Evolutionary conservation across 2,888 invertebrate species (phyloP), one percentile per base, ranked within the genome.

Genomic region (Seira sanloemensis): DNA sequence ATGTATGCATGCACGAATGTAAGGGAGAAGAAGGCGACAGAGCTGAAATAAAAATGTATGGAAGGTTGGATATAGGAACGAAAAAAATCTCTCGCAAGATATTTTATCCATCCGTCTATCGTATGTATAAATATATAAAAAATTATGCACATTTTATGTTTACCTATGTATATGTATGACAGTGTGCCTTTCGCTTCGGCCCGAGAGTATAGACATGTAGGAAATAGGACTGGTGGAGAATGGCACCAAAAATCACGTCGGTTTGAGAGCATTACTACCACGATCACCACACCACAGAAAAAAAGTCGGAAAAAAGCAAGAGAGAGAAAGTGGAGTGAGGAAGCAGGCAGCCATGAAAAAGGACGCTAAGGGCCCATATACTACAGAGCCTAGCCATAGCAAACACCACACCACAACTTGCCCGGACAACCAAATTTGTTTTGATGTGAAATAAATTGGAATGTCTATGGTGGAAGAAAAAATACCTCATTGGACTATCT

Each of bases 391-490:
- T 62, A 46, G 76, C 76, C 68, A 78, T 78, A 68, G 68, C 67
- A 25, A 26, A 67, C 67, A 74, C 74, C 74, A 67, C 67, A 67
- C 67, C 46, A 62, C 77, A 78, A 78, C 74, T 74, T 83, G 83
- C 74, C 78, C 78, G 78, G 83, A 83, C 83, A 83, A 69, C 78
- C 72, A 83, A 83, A 83, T 83, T 83, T 83, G 75, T 86, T 84
- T 86, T 88, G 88, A 88, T 88, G 88, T 76, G 87, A 88, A 88
- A 89, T 89, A 89, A 89, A 89, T 89, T 89, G 88, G 88, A 84
- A 85, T 88, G 88, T 88, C 88, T 88, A 87, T 88, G 86, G 78
- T 81, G 86, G 86, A 88, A 50, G 23, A 50, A 46, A 71, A 71
- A 71, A 46, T 23, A 71, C 62, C 62, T 46, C 71, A 46, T 71